Evolutionary conservation across 2,113 vertebrate species (phyloP).

Genomic region (Ceyx melanurus): DNA sequence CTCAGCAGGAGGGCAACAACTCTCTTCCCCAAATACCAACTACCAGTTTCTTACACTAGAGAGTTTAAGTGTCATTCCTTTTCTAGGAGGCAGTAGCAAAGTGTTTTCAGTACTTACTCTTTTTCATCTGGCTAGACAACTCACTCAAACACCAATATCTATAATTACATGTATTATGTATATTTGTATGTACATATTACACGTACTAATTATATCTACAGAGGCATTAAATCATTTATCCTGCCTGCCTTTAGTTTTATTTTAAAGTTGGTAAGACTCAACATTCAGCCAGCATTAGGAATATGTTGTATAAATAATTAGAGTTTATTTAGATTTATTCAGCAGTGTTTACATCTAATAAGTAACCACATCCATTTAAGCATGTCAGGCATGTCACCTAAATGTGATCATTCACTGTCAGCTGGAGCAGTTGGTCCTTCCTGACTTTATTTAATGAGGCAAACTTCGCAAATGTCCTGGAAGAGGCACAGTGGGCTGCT

Average conservation of each 20-base stretch:
- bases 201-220: constrained; percentile 27
- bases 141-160: constrained; percentile 9
- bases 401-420: not conserved
- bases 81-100: not conserved
- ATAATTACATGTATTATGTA: constrained; percentile 8
- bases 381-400: not conserved
- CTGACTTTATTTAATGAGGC: not conserved
- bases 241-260: not conserved
- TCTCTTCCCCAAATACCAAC: not conserved
- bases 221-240: not conserved
- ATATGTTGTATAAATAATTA: not conserved
- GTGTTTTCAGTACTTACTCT: not conserved
- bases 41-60: not conserved
- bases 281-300: not conserved
- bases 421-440: constrained; percentile 7
- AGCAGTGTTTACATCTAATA: not conserved
- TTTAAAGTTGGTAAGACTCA: constrained; percentile 18
- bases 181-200: not conserved
- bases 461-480: not conserved
- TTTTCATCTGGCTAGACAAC: not conserved
- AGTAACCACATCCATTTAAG: not conserved
- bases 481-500: not conserved
- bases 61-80: not conserved
- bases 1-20: not conserved
- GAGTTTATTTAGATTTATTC: constrained; percentile 30